phyloP scores from a whole-genome alignment of 2,797 vertebrate species.

The Pangasius larnaudii region DNA sequence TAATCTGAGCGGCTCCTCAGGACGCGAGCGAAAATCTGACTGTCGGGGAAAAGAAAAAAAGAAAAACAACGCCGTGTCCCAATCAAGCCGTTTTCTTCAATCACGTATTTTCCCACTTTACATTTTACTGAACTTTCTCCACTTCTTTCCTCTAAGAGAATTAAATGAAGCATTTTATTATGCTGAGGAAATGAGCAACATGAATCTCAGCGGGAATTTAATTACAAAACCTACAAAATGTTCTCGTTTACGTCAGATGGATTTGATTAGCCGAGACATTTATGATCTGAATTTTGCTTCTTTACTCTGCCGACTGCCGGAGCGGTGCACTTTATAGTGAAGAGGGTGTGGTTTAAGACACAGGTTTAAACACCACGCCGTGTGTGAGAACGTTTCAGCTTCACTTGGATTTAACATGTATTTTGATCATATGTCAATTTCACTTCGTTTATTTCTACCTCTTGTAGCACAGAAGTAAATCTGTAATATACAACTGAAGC shows the following conservation, averaged over 20 bases:
- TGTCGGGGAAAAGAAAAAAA: not conserved
- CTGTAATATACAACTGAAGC: too few species aligned
- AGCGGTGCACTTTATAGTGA: not conserved
- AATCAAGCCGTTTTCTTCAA: not conserved
- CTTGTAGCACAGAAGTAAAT: too few species aligned
- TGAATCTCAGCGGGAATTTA: not conserved
- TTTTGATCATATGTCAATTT: too few species aligned
- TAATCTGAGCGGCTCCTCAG: not conserved
- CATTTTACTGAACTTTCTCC: not conserved
- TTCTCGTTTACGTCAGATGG: not conserved
- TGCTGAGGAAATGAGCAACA: not conserved
- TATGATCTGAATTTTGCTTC: not conserved
- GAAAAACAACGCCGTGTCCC: not conserved
- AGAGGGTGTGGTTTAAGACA: not conserved
- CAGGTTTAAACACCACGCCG: not conserved
- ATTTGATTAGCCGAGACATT: not conserved
- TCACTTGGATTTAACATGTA: not conserved
- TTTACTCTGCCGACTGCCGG: too few species aligned
- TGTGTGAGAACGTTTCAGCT: not conserved
- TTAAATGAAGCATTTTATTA: not conserved
- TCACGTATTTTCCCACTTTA: not conserved
- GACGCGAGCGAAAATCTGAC: not conserved
- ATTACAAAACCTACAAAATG: not conserved
- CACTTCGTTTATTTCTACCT: too few species aligned
- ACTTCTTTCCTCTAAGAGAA: not conserved